Evolutionary conservation across 1,140 invertebrate species (phyloP), one percentile per base, ranked within the genome.

Genomic region (Drosophila sturtevanti): DNA sequence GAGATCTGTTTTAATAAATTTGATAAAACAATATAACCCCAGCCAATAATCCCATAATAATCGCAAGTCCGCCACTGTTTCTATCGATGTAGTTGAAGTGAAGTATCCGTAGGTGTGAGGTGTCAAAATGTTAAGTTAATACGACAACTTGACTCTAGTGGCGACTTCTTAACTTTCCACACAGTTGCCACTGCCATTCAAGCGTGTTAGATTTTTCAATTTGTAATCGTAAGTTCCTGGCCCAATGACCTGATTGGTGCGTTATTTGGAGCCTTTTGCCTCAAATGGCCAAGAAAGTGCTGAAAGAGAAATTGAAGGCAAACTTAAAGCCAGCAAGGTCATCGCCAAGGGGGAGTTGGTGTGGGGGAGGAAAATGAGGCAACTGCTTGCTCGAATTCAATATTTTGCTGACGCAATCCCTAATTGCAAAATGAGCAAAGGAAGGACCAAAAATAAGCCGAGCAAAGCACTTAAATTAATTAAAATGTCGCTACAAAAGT

Each of bases 41-140:
- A n/a, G n/a, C n/a, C n/a, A n/a, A n/a, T n/a, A n/a, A n/a, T n/a
- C n/a, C n/a, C n/a, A n/a, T n/a, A n/a, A n/a, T n/a, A n/a, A n/a
- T 6, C 48, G 6, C 3, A 2, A 18, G 6, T 38, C 27, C 35
- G 44, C 22, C 55, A 24, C 27, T 72, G 31, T 24, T 22, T 10
- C 35, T 63, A 34, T 56, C 37, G 27, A 21, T 37, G 51, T 12
- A 56, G 37, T 68, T 51, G 63, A 14, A 14, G 4, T 44, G 24
- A 14, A 56, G 55, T 44, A 24, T 51, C 73, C 24, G 12, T 58
- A 76, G 81, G 70, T 65, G 64, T 81, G 66, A 51, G 79, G 77
- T 86, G 82, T 82, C 82, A 86, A 77, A 86, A 81, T 65, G 79
- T 73, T 87, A 86, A 86, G 75, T 87, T 82, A 86, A 89, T 86